Base-by-base conservation (phyloP, 2,888 invertebrate genomes). In the Machimus atricapillus region DNA sequence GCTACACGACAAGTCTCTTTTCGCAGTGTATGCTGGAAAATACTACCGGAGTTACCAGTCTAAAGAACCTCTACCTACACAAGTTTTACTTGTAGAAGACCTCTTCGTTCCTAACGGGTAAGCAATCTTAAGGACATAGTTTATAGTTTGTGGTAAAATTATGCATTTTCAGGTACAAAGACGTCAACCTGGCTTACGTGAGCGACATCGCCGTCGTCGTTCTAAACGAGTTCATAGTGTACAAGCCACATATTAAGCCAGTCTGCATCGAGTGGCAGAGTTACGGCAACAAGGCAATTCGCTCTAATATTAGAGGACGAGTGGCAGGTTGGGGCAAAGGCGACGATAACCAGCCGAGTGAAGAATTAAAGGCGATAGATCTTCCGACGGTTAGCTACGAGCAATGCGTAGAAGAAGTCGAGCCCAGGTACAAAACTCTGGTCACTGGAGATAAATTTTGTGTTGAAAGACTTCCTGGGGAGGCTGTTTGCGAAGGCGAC, bases 151-250 rank as follows among this genome's bases (percentile, higher is more conserved):
- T 19, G 9, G 19, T 56, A 56, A 19, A 19, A 9, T 19, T 4
- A 76, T 16, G 12, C 85, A 0, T 43, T 66, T 66, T 66, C 23
- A 88, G 89, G 12, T 89, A 89, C 40, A 40, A 46, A 1, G 91
- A 90, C n/a, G 87, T 85, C 16, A 27, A 81, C n/a, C 89, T 89
- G 8, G 88, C 89, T 14, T 92, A 90, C 85, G 86, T 87, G 31
- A 89, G 89, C 9, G 93, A 93, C 89, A 90, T 93, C 82, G 92
- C 92, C 0, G 85, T 92, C 5, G 40, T 93, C 16, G 88, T 91
- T n/a, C 87, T 92, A 31, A 89, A 89, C 66, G 88, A 89, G n/a
- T 79, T 88, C 14, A 90, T 93, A 46, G 87, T 86, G 14, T 90
- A 91, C 56, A 90, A 91, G 1, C 88, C 89, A 52, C 89, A 90